phyloP scores from a whole-genome alignment of 1,140 invertebrate species.

The Drosophila eugracilis region DNA sequence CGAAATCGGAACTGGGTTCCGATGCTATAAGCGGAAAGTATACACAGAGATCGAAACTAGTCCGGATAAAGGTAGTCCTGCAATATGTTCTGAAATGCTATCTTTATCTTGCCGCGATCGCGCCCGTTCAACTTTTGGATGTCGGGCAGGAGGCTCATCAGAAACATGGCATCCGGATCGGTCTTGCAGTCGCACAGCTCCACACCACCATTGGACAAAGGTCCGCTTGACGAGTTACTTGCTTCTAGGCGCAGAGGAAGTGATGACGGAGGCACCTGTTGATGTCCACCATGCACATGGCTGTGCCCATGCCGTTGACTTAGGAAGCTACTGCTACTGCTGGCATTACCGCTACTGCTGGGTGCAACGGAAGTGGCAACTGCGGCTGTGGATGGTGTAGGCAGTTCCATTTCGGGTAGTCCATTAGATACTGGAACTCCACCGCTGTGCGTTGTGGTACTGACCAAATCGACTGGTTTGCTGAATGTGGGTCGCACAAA shows the following conservation, averaged over 20 bases:
- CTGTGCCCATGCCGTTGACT: constrained; percentile 52
- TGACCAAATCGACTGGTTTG: constrained; percentile 74
- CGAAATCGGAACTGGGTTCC: constrained; percentile 17
- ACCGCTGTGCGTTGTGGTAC: constrained; percentile 69
- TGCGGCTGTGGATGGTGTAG: constrained; percentile 32
- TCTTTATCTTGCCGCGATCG: constrained; percentile 83
- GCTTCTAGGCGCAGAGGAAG: constrained; percentile 43
- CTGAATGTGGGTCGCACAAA: constrained; percentile 78
- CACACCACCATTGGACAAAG: constrained; percentile 29
- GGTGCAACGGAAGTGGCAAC: constrained; percentile 15
- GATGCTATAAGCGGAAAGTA: constrained; percentile 51
- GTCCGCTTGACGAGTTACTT: constrained; percentile 33
- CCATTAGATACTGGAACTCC: constrained; percentile 16
- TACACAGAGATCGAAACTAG: constrained; percentile 63
- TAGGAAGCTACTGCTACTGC: constrained; percentile 26
- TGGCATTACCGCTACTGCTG: constrained; percentile 28
- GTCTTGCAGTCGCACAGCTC: constrained; percentile 83
- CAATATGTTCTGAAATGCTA: constrained; percentile 82
- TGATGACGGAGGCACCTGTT: constrained; percentile 24
- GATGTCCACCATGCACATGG: constrained; percentile 40
- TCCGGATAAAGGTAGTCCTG: constrained; percentile 83
- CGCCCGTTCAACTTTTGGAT: constrained; percentile 82
- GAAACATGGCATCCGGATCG: constrained; percentile 83
- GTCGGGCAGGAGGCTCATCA: constrained; percentile 81
- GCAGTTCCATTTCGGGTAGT: constrained; percentile 43